A percentile compares a stretch with the other conserved stretches of the same genome.
These are phyloP conservation scores for Melanostigma gelatinosum DNA, from an alignment of 2,113 vertebrate species.

Conservation along the genomic window DNA sequence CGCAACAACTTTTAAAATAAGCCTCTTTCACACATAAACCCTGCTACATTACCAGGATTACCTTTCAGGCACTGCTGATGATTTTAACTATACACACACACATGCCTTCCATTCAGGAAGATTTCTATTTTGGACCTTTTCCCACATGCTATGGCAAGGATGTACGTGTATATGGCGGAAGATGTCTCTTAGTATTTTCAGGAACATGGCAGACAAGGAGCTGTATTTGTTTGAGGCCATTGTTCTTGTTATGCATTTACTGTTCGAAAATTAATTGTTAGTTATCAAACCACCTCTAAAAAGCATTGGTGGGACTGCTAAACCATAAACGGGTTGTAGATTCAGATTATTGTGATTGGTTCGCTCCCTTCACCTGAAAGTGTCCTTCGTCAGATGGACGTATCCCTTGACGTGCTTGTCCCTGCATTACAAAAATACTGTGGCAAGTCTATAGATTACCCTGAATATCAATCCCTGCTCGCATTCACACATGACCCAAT, in stretches of 20 bases:
- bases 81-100: background rate
- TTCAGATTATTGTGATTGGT: background rate
- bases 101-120: background rate
- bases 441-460: background rate
- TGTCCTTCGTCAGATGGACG: background rate
- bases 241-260: background rate
- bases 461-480: background rate
- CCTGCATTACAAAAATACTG: background rate
- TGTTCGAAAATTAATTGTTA: background rate
- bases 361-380: background rate
- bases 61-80: background rate
- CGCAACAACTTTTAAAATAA: conserved; percentile 26
- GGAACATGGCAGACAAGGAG: background rate
- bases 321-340: background rate
- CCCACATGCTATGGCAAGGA: background rate
- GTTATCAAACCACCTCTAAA: background rate
- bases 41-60: background rate
- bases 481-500: background rate
- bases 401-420: background rate
- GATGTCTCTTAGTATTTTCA: background rate
- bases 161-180: background rate
- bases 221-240: background rate
- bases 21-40: background rate
- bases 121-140: background rate
- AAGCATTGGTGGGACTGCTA: background rate